These are phyloP conservation scores for Stylophora pistillata DNA, from an alignment of 64 coral and sea anemone species.

Conservation along the genomic window DNA sequence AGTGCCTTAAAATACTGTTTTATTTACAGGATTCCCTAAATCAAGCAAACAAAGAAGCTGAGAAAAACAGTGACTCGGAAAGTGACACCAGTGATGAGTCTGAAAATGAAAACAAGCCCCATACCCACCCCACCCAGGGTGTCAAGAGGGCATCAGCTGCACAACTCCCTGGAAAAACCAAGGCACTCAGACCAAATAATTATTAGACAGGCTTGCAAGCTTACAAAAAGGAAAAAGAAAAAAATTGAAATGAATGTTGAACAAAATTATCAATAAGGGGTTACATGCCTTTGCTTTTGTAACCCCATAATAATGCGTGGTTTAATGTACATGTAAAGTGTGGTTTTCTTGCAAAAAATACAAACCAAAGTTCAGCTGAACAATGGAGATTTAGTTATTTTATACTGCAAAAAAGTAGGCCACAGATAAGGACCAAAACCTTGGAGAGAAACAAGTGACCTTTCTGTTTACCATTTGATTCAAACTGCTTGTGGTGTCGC, in stretches of 20 bases:
- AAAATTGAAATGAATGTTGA: not conserved
- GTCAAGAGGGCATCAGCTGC: slow-evolving; percentile 3
- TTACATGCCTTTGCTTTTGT: no score
- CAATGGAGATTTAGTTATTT: no score
- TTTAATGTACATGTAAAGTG: no score
- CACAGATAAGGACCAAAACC: no score
- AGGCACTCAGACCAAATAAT: slow-evolving; percentile 13
- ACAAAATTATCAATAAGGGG: no score
- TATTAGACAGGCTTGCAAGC: not conserved
- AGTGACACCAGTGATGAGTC: slow-evolving; percentile 25
- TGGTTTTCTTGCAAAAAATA: no score
- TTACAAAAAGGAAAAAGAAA: not conserved
- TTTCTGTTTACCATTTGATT: no score
- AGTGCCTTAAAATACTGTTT: not conserved
- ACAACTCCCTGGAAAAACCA: not conserved
- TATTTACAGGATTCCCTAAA: not conserved
- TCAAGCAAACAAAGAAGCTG: not conserved
- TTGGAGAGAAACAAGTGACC: no score
- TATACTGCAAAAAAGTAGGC: no score
- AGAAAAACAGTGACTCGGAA: slow-evolving; percentile 20
- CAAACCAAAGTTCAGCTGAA: no score
- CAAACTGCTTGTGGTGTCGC: no score
- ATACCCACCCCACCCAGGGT: not conserved
- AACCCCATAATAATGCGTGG: no score
- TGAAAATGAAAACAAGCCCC: not conserved